phyloP scores from a whole-genome alignment of 2,797 vertebrate species.

The Chromobotia macracanthus region DNA sequence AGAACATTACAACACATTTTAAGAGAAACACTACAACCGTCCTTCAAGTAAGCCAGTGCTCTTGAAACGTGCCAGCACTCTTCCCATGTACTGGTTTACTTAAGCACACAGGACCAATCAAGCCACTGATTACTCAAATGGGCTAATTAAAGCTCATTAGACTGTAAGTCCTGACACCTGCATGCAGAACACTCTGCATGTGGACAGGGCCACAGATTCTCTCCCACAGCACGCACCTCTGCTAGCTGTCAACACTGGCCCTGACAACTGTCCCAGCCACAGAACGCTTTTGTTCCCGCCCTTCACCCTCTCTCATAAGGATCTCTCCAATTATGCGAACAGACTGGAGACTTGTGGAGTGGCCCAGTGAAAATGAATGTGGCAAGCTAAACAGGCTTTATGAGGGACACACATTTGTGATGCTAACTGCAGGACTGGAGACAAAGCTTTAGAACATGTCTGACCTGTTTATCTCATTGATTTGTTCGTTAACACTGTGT shows the following conservation, averaged over 20 bases:
- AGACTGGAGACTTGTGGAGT: slow-evolving; percentile 45
- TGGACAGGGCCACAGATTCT: slow-evolving; percentile 48
- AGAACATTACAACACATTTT: background rate
- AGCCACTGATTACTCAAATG: slow-evolving; percentile 64
- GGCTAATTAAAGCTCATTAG: slow-evolving; percentile 66
- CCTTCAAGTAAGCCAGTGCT: slow-evolving; percentile 37
- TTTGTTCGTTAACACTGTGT: background rate
- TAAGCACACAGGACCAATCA: slow-evolving; percentile 66
- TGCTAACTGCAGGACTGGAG: slow-evolving; percentile 25
- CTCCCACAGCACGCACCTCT: slow-evolving; percentile 15
- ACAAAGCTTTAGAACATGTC: slow-evolving; percentile 5
- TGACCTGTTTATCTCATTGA: slow-evolving; percentile 5
- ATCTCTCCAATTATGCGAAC: slow-evolving; percentile 58
- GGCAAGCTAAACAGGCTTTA: slow-evolving; percentile 56
- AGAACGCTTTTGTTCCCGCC: slow-evolving; percentile 55
- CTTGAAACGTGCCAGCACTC: slow-evolving; percentile 49
- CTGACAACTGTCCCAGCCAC: slow-evolving; percentile 44
- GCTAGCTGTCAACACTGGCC: slow-evolving; percentile 45
- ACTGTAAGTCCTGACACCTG: slow-evolving; percentile 64
- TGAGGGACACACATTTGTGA: slow-evolving; percentile 48
- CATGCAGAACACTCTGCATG: slow-evolving; percentile 58
- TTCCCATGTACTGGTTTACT: slow-evolving; percentile 59
- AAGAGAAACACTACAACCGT: slow-evolving; percentile 33
- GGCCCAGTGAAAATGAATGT: slow-evolving; percentile 13
- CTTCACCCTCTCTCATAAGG: slow-evolving; percentile 57